These are phyloP conservation scores for Pocota personata DNA, from an alignment of 2,888 invertebrate genomes.

Conservation along the genomic window DNA sequence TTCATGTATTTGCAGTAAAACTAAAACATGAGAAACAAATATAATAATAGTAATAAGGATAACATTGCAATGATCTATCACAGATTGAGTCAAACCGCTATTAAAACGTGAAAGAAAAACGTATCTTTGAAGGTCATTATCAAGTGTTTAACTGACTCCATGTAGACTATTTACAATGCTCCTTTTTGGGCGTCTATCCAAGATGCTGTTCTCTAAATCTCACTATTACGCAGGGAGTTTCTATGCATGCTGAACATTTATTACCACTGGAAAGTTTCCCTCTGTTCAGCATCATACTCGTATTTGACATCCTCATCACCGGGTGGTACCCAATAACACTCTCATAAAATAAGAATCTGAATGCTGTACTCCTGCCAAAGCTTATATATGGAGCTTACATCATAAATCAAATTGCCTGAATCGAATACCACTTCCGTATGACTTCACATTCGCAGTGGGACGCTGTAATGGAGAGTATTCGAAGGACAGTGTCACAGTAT, in stretches of 20 bases:
- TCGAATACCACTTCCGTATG: conserved; percentile 44
- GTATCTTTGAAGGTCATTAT: too few species aligned
- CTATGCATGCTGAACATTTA: not conserved
- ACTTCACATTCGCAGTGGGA: conserved; percentile 14
- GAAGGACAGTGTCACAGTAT: not conserved
- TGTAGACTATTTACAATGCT: not conserved
- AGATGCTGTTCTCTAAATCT: not conserved
- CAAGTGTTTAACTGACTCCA: not conserved
- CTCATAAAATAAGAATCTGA: conserved; percentile 13
- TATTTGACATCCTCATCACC: conserved; percentile 1
- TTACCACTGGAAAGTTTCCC: not conserved
- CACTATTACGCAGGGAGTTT: not conserved
- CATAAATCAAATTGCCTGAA: conserved; percentile 50
- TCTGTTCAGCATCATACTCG: not conserved
- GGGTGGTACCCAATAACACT: conserved; percentile 23
- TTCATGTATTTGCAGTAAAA: too few species aligned
- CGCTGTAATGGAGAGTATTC: not conserved
- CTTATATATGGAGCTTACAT: conserved; percentile 25
- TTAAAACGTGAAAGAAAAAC: too few species aligned
- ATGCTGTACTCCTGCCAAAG: conserved; percentile 31
- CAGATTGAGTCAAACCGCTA: too few species aligned
- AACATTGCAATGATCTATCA: too few species aligned
- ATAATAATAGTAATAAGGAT: too few species aligned
- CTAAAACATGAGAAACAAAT: too few species aligned
- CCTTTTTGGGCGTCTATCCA: not conserved